These are phyloP conservation scores for Campoletis sonorensis DNA, from an alignment of 1,140 invertebrate species.

Conservation along the genomic window DNA sequence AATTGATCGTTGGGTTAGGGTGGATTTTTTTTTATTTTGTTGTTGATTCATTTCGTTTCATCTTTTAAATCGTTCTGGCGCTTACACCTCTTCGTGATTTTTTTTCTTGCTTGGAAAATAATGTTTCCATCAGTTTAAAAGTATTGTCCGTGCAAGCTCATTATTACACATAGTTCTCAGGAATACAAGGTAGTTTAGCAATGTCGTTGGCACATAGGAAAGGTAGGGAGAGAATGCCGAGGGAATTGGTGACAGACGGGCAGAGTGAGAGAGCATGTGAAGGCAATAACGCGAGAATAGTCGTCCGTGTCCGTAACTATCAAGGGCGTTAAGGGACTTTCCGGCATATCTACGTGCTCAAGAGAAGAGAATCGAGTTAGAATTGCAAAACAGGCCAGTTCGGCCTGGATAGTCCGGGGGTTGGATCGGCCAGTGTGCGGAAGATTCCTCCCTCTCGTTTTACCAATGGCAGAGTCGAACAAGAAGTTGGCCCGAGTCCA, in stretches of 20 bases:
- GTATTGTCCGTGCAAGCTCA: neutral
- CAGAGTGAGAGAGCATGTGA: neutral
- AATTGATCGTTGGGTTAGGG: no score
- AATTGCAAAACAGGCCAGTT: conserved; percentile 41
- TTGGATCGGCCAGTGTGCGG: conserved; percentile 8
- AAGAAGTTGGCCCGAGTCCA: conserved; percentile 60
- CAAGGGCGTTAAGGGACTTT: conserved; percentile 36
- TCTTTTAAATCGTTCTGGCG: neutral
- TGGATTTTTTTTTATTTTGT: neutral
- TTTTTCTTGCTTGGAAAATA: neutral
- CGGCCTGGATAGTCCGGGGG: conserved; percentile 22
- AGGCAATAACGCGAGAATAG: conserved; percentile 1
- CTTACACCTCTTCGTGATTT: neutral
- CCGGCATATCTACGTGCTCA: conserved; percentile 18
- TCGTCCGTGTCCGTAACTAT: conserved; percentile 17
- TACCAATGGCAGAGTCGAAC: conserved; percentile 45
- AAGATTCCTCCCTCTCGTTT: conserved; percentile 18
- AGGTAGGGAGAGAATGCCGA: neutral
- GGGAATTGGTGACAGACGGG: neutral
- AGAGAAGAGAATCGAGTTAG: conserved; percentile 39
- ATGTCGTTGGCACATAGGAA: neutral
- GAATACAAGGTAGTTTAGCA: neutral
- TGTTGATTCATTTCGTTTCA: neutral
- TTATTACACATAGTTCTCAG: neutral
- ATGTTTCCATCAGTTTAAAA: neutral